Evolutionary conservation across 2,888 invertebrate species (phyloP).

Genomic region (Anorthoa munda): DNA sequence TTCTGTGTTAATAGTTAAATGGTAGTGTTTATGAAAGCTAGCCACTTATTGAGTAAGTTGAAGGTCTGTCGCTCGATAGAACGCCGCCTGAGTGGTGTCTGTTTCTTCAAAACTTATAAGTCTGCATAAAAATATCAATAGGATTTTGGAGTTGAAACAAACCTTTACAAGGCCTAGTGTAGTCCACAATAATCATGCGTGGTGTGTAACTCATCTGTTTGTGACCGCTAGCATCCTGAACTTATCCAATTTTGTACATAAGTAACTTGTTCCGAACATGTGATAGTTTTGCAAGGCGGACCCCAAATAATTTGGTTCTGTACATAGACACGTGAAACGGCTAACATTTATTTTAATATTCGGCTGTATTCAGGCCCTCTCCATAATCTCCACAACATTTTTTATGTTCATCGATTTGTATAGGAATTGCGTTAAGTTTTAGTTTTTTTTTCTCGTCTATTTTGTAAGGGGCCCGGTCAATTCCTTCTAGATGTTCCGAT

Average conservation of each 20-base stretch:
- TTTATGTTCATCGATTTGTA: constrained; percentile 84
- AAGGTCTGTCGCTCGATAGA: constrained; percentile 58
- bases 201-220: constrained; percentile 34
- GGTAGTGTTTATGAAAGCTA: constrained; percentile 58
- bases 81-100: constrained; percentile 59
- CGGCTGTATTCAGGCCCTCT: constrained; percentile 76
- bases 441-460: constrained; percentile 75
- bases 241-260: constrained; percentile 49
- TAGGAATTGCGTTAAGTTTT: constrained; percentile 85
- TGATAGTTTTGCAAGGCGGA: constrained; percentile 65
- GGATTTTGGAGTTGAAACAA: constrained; percentile 59
- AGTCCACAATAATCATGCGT: constrained; percentile 45
- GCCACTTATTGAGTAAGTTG: constrained; percentile 53
- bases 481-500: constrained; percentile 76
- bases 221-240: constrained; percentile 54
- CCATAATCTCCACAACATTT: constrained; percentile 76
- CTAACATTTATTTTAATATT: constrained; percentile 62
- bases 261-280: constrained; percentile 23
- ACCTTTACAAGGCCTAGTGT: constrained; percentile 65
- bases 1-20: constrained; percentile 60
- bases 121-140: constrained; percentile 67
- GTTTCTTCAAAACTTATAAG: constrained; percentile 68
- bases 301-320: constrained; percentile 57
- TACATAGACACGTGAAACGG: constrained; percentile 67
- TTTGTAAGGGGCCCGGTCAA: constrained; percentile 86